phyloP scores from a whole-genome alignment of 2,888 invertebrate species.

The Marasmarcha lunaedactyla region DNA sequence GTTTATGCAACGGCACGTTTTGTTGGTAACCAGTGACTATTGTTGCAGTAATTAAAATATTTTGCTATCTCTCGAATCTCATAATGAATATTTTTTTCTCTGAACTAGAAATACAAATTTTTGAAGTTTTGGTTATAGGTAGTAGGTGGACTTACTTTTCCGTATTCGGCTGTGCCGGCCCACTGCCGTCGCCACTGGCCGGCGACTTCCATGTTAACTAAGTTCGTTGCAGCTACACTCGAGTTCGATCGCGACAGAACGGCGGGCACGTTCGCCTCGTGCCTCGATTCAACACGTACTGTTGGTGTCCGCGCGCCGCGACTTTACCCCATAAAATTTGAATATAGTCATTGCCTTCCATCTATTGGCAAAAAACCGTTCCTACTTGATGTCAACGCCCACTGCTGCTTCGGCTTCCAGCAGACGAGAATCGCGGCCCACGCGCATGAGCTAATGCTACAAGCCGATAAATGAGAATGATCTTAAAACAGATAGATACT shows the following conservation, averaged over 20 bases:
- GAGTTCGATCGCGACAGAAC: slow-evolving; percentile 37
- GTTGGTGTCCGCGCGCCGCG: slow-evolving; percentile 18
- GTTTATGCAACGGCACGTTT: no score
- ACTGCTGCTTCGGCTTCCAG: slow-evolving; percentile 36
- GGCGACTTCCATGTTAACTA: slow-evolving; percentile 54
- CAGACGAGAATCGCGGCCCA: slow-evolving; percentile 43
- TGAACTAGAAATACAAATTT: no score
- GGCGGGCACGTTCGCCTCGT: background rate
- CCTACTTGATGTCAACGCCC: slow-evolving; percentile 58
- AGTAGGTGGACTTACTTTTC: slow-evolving; percentile 41
- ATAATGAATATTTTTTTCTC: no score
- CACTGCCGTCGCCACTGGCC: slow-evolving; percentile 64
- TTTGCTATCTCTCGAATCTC: no score
- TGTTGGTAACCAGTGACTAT: no score
- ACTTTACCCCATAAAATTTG: slow-evolving; percentile 46
- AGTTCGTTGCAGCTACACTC: slow-evolving; percentile 63
- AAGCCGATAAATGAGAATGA: no score
- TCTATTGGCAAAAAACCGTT: slow-evolving; percentile 52
- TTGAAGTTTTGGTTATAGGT: no score
- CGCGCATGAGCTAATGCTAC: slow-evolving; percentile 19
- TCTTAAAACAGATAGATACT: no score
- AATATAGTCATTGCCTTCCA: slow-evolving; percentile 55
- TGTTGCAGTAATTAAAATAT: no score
- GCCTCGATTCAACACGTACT: slow-evolving; percentile 24
- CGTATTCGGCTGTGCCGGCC: slow-evolving; percentile 63